These are phyloP conservation scores for Dicrostonyx torquatus DNA, from an alignment of 2,797 vertebrate species.

Conservation along the genomic window DNA sequence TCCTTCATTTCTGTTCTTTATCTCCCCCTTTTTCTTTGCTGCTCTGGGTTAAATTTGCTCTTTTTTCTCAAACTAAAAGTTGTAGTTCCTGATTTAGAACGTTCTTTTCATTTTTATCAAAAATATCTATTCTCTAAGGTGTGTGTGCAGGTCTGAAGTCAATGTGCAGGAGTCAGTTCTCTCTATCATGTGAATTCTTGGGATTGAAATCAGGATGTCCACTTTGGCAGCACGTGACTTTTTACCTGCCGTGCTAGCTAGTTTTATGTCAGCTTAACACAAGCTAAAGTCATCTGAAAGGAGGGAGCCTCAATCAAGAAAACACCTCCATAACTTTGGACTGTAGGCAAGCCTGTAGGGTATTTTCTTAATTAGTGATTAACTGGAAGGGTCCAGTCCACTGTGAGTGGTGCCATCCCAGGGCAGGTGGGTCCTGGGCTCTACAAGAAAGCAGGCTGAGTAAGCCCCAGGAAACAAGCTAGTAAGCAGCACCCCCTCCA, in stretches of 20 bases:
- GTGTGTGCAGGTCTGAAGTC: neutral
- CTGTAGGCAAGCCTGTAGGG: neutral
- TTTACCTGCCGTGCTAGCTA: neutral
- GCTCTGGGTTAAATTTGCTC: neutral
- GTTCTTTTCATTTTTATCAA: neutral
- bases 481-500: neutral
- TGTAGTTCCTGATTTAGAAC: neutral
- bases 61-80: conserved; percentile 16
- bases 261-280: neutral
- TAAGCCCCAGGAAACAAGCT: neutral
- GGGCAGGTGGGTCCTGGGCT: neutral
- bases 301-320: neutral
- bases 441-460: neutral
- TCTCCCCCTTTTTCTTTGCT: conserved; percentile 9
- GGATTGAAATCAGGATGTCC: neutral
- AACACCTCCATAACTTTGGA: neutral
- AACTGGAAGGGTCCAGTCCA: neutral
- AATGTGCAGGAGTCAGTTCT: neutral
- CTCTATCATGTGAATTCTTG: neutral
- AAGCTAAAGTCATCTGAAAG: neutral
- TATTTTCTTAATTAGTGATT: neutral
- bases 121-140: neutral
- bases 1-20: conserved; percentile 30
- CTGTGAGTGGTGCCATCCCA: neutral
- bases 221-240: neutral